Conservation (phyloP, 2,888 invertebrate species). For the Cephonodes hylas region DNA sequence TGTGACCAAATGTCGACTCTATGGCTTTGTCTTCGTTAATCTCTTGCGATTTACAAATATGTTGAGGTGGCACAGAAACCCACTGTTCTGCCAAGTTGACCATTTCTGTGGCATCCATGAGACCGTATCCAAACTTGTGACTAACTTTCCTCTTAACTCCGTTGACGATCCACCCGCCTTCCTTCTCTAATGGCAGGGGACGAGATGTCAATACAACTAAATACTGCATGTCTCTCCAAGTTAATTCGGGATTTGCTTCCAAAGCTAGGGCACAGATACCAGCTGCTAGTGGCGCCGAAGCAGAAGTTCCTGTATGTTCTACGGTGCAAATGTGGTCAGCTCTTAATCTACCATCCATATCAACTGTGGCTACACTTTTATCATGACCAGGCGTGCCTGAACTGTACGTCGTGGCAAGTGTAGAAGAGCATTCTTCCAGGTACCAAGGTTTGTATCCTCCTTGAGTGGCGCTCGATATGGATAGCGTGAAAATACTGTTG, state of each 20-base stretch:
- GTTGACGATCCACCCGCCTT: conserved; percentile 95
- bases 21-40: conserved; percentile 91
- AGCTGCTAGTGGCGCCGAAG: conserved; percentile 96
- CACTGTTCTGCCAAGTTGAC: conserved; percentile 95
- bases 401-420: conserved; percentile 98
- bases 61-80: conserved; percentile 96
- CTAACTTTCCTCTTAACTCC: conserved; percentile 96
- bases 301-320: conserved; percentile 95
- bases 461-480: conserved; percentile 98
- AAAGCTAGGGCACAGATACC: conserved; percentile 96
- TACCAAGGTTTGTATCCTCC: conserved; percentile 98
- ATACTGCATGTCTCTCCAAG: conserved; percentile 99
- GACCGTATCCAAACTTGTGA: conserved; percentile 98
- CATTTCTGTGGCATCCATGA: conserved; percentile 98
- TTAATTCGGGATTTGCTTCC: conserved; percentile 94
- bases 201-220: conserved; percentile 94
- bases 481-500: conserved; percentile 98
- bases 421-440: conserved; percentile 99
- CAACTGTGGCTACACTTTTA: conserved; percentile 94
- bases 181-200: conserved; percentile 92
- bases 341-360: conserved; percentile 92
- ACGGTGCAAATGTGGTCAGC: conserved; percentile 94
- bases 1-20: conserved; percentile 87
- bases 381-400: conserved; percentile 96
- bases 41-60: conserved; percentile 96